Evolutionary conservation across 2,113 vertebrate genomes (phyloP), one percentile per base, ranked within the genome.

Genomic region (Brachypodius melanocephalos): DNA sequence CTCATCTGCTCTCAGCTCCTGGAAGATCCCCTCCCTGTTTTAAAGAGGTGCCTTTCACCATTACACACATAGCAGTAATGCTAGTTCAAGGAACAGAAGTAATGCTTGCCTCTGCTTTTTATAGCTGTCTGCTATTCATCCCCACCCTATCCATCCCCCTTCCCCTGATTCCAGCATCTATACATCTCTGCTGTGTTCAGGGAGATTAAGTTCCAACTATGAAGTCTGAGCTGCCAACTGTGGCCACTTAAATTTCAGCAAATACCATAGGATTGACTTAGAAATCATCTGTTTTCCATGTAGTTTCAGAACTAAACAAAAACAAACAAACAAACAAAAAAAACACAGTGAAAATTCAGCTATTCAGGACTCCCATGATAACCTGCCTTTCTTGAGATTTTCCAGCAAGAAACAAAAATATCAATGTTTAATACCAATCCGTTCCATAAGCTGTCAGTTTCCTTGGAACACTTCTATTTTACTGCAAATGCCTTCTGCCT

Each of bases 31-130:
- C 45, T 28, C 38, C 58, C 49, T 49, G 6, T n/a, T 79, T 75
- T 52, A 73, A 76, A 76, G 46, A 2, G 15, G 32, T 20, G 17
- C n/a, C 54, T 72, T 92, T 87, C 65, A 78, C 43, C 49, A 45
- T 58, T 73, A 68, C 66, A 46, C 14, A 21, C 66, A 55, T 2
- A 92, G 91, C 38, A 73, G 54, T 16, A 61, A 65, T 25, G n/a
- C 12, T 62, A 66, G 38, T 63, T 58, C 49, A 22, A 15, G 42
- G 71, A 93, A 59, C 3, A 88, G 51, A 58, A 92, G 57, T 11
- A 80, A 81, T 84, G 75, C 61, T 80, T 91, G 69, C 66, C 62
- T 79, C 82, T 67, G 85, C 71, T 95, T 92, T 95, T 92, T 85
- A 88, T 72, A 95, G 74, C 49, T 52, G 46, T 57, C 79, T 87